Conservation (phyloP, 2,888 invertebrate genomes). For the Lasioglossum zephyrum region DNA sequence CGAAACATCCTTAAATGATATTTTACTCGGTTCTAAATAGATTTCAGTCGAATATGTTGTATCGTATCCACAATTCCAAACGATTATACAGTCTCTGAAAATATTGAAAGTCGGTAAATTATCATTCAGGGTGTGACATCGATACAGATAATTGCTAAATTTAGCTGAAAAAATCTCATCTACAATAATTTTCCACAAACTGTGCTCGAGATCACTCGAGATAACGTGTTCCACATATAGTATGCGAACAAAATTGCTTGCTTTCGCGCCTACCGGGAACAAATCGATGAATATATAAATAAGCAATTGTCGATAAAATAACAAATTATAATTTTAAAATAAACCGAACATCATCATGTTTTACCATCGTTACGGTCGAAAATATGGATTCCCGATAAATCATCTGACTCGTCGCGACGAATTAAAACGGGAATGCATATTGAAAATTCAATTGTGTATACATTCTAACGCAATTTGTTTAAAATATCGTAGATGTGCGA, state of each 20-base stretch:
- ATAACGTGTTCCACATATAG: background rate
- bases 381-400: background rate
- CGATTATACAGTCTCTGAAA: background rate
- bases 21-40: background rate
- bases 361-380: conserved; percentile 46
- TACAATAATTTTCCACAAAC: background rate
- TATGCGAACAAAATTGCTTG: background rate
- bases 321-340: conserved; percentile 5
- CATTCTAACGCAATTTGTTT: background rate
- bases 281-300: background rate
- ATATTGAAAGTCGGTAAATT: background rate
- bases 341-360: background rate
- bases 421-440: background rate
- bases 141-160: background rate
- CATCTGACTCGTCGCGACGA: background rate
- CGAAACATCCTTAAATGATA: conserved; percentile 1
- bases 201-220: background rate
- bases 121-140: background rate
- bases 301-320: conserved; percentile 9
- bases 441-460: background rate
- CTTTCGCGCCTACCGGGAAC: background rate
- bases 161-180: background rate
- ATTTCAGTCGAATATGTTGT: background rate
- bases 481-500: background rate
- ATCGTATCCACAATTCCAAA: background rate